Percentiles rank a stretch among this genome's conserved stretches.
Conservation (phyloP, 2,797 vertebrate species). For the Xyrichtys novacula region DNA sequence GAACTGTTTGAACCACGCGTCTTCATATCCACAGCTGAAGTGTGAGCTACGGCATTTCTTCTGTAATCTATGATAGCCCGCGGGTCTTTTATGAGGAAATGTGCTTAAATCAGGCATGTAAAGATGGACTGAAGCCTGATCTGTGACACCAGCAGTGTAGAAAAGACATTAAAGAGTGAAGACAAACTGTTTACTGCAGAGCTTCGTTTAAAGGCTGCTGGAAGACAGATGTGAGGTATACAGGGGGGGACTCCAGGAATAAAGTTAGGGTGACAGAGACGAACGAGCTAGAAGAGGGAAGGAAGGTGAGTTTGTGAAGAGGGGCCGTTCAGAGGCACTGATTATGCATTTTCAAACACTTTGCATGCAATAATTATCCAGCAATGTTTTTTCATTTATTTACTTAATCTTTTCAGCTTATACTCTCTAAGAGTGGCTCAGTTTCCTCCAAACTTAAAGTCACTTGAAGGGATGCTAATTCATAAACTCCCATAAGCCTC, state of each 20-base stretch:
- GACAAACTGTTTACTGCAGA: slow-evolving; percentile 9
- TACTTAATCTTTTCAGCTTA: no score
- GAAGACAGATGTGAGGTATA: slow-evolving; percentile 6
- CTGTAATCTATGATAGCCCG: slow-evolving; percentile 40
- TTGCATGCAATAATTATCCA: slow-evolving; percentile 73
- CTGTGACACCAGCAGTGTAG: background rate
- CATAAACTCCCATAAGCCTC: slow-evolving; percentile 51
- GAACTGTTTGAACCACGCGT: no score
- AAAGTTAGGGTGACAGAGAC: slow-evolving; percentile 40
- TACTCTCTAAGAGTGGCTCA: no score
- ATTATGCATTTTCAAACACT: slow-evolving; percentile 82
- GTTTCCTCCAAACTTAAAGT: no score
- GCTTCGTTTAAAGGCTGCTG: slow-evolving; percentile 25
- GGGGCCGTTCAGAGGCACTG: slow-evolving; percentile 67
- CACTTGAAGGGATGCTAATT: slow-evolving; percentile 56
- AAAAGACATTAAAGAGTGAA: slow-evolving; percentile 46
- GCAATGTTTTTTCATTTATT: no score
- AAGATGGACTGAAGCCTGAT: background rate
- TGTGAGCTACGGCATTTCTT: slow-evolving; percentile 21
- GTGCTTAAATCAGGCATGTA: slow-evolving; percentile 58
- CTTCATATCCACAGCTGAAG: slow-evolving; percentile 44
- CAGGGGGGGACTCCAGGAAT: background rate
- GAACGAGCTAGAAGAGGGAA: slow-evolving; percentile 38
- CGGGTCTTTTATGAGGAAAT: no score
- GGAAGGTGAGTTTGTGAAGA: slow-evolving; percentile 3